phyloP scores from a whole-genome alignment of 64 coral and sea anemone genomes.

The Exaiptasia diaphana region DNA sequence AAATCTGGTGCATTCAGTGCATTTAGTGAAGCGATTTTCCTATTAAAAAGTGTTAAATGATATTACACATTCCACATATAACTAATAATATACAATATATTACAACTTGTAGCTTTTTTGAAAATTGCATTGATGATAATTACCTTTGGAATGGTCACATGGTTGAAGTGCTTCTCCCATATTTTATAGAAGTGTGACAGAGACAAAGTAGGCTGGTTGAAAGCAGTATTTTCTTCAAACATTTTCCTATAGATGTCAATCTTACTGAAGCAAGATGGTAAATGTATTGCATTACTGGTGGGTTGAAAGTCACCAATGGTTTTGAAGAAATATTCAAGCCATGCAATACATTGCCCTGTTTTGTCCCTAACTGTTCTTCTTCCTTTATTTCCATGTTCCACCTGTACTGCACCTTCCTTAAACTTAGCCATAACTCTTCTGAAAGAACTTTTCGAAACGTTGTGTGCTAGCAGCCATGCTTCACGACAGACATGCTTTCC shows the following conservation, averaged over 20 bases:
- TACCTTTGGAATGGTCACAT: constrained; percentile 44
- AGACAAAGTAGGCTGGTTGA: not conserved
- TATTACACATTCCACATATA: too few relatives aligned
- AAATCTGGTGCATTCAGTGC: too few relatives aligned
- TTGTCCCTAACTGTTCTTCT: not conserved
- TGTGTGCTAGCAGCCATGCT: too few relatives aligned
- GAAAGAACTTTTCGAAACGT: too few relatives aligned
- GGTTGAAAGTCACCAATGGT: constrained; percentile 10
- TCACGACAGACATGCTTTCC: constrained; percentile 1
- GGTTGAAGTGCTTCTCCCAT: constrained; percentile 32
- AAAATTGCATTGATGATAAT: too few relatives aligned
- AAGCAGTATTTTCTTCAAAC: too few relatives aligned
- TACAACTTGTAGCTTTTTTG: too few relatives aligned
- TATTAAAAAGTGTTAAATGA: too few relatives aligned
- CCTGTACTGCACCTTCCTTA: constrained; percentile 1
- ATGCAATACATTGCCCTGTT: not conserved
- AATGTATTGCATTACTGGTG: not conserved
- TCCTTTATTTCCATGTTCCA: constrained; percentile 33
- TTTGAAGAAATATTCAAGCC: constrained; percentile 16
- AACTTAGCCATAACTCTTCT: not conserved
- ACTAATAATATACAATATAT: too few relatives aligned
- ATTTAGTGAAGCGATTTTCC: too few relatives aligned
- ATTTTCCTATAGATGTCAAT: too few relatives aligned
- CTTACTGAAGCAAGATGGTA: too few relatives aligned
- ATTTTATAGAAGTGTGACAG: constrained; percentile 12